These are phyloP conservation scores for Nephrotoma appendiculata DNA, from an alignment of 2,888 invertebrate species.

Conservation along the genomic window DNA sequence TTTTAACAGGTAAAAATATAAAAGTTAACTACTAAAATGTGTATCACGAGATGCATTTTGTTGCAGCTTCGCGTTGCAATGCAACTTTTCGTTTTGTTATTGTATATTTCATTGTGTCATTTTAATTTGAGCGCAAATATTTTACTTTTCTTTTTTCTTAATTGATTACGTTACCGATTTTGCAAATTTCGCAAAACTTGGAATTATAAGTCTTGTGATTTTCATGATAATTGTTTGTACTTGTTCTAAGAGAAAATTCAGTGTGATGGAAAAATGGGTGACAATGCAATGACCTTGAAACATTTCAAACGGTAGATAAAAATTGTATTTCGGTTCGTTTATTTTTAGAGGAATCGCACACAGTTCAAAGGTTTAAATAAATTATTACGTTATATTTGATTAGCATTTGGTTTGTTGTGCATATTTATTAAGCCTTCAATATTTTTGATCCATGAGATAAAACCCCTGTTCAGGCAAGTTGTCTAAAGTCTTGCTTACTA, in stretches of 20 bases:
- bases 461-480: too few relatives aligned
- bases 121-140: background rate
- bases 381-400: too few relatives aligned
- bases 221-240: background rate
- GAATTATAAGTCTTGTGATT: background rate
- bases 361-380: too few relatives aligned
- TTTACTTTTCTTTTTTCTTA: background rate
- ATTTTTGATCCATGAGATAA: too few relatives aligned
- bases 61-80: background rate
- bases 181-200: background rate
- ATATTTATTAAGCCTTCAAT: too few relatives aligned
- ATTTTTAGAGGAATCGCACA: too few relatives aligned
- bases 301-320: background rate
- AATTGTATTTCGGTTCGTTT: background rate
- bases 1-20: constrained; percentile 59
- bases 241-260: background rate
- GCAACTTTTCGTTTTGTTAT: background rate
- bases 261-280: background rate
- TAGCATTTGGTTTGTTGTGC: too few relatives aligned
- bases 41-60: background rate
- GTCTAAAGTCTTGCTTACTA: too few relatives aligned
- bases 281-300: background rate
- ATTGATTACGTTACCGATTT: background rate
- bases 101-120: background rate
- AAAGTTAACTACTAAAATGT: background rate